Evolutionary conservation across 2,888 invertebrate genomes (phyloP).

Genomic region (Sympetrum striolatum): DNA sequence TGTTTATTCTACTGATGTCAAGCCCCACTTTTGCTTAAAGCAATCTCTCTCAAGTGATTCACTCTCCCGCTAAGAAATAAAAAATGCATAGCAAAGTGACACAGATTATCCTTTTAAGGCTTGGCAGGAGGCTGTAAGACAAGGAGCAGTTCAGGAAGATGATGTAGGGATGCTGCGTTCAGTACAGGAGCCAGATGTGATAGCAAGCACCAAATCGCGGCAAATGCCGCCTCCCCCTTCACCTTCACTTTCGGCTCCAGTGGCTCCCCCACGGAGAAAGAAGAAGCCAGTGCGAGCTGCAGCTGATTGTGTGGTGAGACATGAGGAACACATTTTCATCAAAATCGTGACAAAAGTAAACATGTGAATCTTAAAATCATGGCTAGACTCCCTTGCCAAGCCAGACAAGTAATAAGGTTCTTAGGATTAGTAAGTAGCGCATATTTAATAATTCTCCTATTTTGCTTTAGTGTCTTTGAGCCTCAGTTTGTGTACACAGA

Average conservation of each 20-base stretch:
- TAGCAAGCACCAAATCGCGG: constrained; percentile 81
- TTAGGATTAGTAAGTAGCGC: background rate
- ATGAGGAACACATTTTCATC: constrained; percentile 2
- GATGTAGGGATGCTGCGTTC: constrained; percentile 54
- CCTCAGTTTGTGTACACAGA: too few relatives aligned
- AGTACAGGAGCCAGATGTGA: constrained; percentile 87
- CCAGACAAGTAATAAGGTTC: background rate
- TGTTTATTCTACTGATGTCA: too few relatives aligned
- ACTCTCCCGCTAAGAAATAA: too few relatives aligned
- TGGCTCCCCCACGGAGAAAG: constrained; percentile 82
- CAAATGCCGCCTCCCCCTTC: constrained; percentile 60
- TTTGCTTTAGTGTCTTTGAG: too few relatives aligned
- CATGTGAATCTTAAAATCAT: background rate
- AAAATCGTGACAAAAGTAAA: background rate
- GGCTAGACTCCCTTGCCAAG: background rate
- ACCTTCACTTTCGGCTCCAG: constrained; percentile 59
- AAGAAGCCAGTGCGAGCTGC: constrained; percentile 63
- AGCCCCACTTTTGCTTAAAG: too few relatives aligned
- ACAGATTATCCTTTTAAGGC: background rate
- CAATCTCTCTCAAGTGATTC: too few relatives aligned
- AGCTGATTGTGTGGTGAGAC: constrained; percentile 35
- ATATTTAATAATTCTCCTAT: background rate
- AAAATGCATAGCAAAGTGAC: too few relatives aligned
- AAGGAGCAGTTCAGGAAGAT: constrained; percentile 4
- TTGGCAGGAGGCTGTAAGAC: constrained; percentile 19